Base-by-base conservation (phyloP, 2,113 vertebrate species). In the Leuciscus idus region DNA sequence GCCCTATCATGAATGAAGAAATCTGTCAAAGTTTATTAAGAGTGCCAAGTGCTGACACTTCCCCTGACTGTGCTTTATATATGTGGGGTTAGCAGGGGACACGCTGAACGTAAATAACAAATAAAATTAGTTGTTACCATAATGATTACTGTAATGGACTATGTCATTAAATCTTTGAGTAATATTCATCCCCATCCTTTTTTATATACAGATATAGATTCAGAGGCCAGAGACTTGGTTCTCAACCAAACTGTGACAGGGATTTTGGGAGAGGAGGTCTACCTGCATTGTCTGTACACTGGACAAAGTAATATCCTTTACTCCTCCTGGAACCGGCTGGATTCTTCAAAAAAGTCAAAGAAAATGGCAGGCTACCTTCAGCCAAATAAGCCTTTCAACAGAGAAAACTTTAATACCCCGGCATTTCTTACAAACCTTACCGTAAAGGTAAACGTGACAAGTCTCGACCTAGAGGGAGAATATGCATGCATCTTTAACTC, bases 361-460 rank as follows among this genome's bases (percentile, higher is more conserved):
- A 30, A 70, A 36, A 85, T 93, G 86, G 89, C 88, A 0, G 91
- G 91, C 7, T 92, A 91, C 85, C 70, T 4, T 28, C 0, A 0
- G 0, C 6, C 73, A 4, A 1, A 17, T 4, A 55, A 66, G 0
- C 0, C 72, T 0, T 92, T 88, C 15, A 43, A 0, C 2, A 79
- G 28, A 1, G 9, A 79, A 2, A 79, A 64, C 80, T 91, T 94
- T 82, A 89, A 88, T 7, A 0, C 6, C 0, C 93, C 94, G 0
- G 89, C 57, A 8, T 94, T 93, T 11, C 0, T 15, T 72, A 92
- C 88, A 87, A 95, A 95, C 91, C 93, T 95, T 83, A 94, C 94
- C 2, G 89, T 94, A 36, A 87, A 39, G 82, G 84, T 93, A 88
- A 87, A 0, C 0, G 87, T 95, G 43, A 79, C 83, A 52, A 88